Conservation (phyloP, 1,140 invertebrate genomes). For the Anoplophora glabripennis region DNA sequence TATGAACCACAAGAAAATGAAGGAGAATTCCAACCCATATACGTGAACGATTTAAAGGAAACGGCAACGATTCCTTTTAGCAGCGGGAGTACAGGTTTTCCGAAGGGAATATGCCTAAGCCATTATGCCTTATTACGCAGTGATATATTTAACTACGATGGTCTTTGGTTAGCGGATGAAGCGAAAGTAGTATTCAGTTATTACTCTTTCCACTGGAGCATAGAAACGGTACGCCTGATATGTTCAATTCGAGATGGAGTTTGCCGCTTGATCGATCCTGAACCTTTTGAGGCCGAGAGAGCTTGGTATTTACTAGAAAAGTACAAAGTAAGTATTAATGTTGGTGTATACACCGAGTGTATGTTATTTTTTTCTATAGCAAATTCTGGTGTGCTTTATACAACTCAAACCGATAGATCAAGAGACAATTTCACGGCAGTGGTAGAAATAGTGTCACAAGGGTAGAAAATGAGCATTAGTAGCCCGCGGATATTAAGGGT, state of each 20-base stretch:
- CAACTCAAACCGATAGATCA: too few species aligned
- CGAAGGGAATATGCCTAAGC: constrained; percentile 75
- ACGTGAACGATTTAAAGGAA: constrained; percentile 30
- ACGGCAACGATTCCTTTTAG: constrained; percentile 54
- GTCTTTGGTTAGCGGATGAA: background rate
- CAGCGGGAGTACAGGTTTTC: constrained; percentile 75
- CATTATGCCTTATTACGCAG: constrained; percentile 54
- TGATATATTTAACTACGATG: too few species aligned
- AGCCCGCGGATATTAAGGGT: too few species aligned
- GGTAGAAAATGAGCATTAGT: too few species aligned
- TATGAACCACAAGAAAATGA: constrained; percentile 24
- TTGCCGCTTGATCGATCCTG: constrained; percentile 24
- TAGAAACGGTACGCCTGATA: constrained; percentile 24
- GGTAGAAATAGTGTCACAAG: too few species aligned
- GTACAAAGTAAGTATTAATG: constrained; percentile 38
- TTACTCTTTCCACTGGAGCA: constrained; percentile 43
- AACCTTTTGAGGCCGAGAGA: constrained; percentile 27
- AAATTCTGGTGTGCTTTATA: too few species aligned
- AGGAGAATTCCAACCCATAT: constrained; percentile 22
- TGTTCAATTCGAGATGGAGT: constrained; percentile 15
- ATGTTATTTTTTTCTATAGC: too few species aligned
- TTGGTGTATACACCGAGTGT: too few species aligned
- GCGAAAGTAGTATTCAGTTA: constrained; percentile 28
- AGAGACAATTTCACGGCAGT: too few species aligned
- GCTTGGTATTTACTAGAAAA: constrained; percentile 35